These are phyloP conservation scores for Scomber scombrus DNA, from an alignment of 2,113 vertebrate species.

Conservation along the genomic window DNA sequence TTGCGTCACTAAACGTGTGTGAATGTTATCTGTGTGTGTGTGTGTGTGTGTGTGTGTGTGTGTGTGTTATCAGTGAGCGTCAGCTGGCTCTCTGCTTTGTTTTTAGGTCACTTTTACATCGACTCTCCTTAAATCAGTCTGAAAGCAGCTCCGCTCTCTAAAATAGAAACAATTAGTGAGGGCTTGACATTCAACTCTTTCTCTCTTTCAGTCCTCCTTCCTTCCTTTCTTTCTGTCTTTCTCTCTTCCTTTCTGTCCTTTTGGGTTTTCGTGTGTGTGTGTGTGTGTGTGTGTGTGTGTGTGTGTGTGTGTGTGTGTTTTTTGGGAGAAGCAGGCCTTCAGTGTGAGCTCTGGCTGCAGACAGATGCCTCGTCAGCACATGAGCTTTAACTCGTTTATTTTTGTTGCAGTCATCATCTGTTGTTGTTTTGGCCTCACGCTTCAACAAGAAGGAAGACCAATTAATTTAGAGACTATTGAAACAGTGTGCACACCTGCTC, in stretches of 20 bases:
- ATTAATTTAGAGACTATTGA: background rate
- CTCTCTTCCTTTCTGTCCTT: conserved; percentile 6
- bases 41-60: conserved; percentile 29
- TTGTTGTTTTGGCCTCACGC: background rate
- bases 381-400: background rate
- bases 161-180: conserved; percentile 70
- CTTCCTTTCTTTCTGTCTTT: background rate
- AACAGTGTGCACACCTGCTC: background rate
- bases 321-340: conserved; percentile 6
- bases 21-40: conserved; percentile 15
- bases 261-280: background rate
- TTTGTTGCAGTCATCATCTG: too few relatives aligned
- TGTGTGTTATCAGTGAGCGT: conserved; percentile 58
- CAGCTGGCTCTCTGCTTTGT: conserved; percentile 56
- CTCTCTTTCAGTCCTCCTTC: background rate
- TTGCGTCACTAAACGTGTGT: conserved; percentile 5
- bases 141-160: conserved; percentile 60
- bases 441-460: too few relatives aligned
- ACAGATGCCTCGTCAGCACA: background rate
- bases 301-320: background rate
- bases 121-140: conserved; percentile 63
- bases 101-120: conserved; percentile 68
- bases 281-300: background rate
- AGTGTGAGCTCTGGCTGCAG: background rate
- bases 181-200: conserved; percentile 56